These are phyloP conservation scores for Neodon shergylaensis DNA, from an alignment of 2,113 vertebrate genomes.

Conservation along the genomic window DNA sequence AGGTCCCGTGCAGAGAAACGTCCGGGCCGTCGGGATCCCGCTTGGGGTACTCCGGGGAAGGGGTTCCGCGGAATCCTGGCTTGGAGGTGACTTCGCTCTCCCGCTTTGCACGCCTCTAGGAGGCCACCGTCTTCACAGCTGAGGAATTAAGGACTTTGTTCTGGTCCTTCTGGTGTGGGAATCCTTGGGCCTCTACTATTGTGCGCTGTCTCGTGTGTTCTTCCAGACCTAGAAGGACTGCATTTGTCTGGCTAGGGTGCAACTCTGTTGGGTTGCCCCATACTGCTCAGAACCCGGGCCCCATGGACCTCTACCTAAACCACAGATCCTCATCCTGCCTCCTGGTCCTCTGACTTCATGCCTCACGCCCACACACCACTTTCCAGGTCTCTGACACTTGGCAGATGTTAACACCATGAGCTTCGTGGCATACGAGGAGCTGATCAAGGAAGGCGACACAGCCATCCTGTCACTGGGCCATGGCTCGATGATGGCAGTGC, in stretches of 20 bases:
- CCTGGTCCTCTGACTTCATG: neutral
- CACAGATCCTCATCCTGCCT: no score
- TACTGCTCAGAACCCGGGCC: neutral
- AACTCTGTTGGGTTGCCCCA: neutral
- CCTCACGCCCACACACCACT: neutral
- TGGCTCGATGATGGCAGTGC: constrained; percentile 93
- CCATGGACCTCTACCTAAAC: neutral
- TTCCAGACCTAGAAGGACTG: neutral
- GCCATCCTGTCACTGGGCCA: constrained; percentile 95
- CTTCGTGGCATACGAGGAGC: constrained; percentile 93
- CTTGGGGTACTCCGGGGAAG: neutral
- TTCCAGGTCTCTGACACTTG: constrained; percentile 21
- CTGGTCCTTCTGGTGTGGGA: neutral
- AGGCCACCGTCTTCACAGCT: neutral
- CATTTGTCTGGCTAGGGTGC: neutral
- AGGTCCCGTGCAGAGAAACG: neutral
- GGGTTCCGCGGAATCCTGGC: neutral
- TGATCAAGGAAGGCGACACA: constrained; percentile 94
- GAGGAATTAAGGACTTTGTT: neutral
- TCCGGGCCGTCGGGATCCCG: neutral
- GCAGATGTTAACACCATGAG: constrained; percentile 87
- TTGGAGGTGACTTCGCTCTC: neutral
- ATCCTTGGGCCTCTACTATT: neutral
- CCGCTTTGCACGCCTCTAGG: neutral
- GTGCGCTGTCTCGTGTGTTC: neutral